Conservation (phyloP, 2,113 vertebrate species). For the Toxotes jaculatrix region DNA sequence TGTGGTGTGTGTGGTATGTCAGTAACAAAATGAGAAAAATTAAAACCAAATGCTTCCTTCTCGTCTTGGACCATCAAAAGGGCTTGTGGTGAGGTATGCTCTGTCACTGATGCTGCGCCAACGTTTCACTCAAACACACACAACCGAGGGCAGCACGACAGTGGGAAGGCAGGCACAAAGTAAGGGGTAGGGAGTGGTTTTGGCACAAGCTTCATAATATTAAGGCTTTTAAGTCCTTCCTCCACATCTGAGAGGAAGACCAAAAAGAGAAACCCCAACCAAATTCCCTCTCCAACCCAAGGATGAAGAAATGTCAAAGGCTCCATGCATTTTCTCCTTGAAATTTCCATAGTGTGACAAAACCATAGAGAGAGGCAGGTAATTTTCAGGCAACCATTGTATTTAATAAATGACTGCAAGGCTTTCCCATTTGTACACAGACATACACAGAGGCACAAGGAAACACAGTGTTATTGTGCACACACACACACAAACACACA, state of each 20-base stretch:
- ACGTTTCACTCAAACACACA: slow-evolving; percentile 56
- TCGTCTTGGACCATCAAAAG: slow-evolving; percentile 61
- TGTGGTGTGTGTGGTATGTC: slow-evolving; percentile 15
- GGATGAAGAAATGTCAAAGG: slow-evolving; percentile 20
- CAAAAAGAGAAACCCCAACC: slow-evolving; percentile 39
- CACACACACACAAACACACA: slow-evolving; percentile 16
- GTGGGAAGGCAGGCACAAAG: slow-evolving; percentile 14
- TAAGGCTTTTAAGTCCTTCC: slow-evolving; percentile 46
- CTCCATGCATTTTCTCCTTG: slow-evolving; percentile 26
- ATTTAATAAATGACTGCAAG: slow-evolving; percentile 79
- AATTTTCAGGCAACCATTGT: slow-evolving; percentile 79
- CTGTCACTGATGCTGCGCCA: slow-evolving; percentile 63
- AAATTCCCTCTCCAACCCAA: slow-evolving; percentile 16
- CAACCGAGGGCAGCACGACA: slow-evolving; percentile 48
- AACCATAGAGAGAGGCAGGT: slow-evolving; percentile 73
- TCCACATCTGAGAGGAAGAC: slow-evolving; percentile 54
- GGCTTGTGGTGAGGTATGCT: slow-evolving; percentile 61
- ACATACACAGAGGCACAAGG: neutral
- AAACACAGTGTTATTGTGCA: neutral
- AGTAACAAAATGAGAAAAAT: slow-evolving; percentile 52
- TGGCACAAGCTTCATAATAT: slow-evolving; percentile 51
- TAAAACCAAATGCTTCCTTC: slow-evolving; percentile 60
- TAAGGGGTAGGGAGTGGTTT: slow-evolving; percentile 64
- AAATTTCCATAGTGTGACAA: slow-evolving; percentile 84
- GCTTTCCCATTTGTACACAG: slow-evolving; percentile 18